Base-by-base conservation (phyloP, 2,797 vertebrate genomes). In the Nyctibius grandis region DNA sequence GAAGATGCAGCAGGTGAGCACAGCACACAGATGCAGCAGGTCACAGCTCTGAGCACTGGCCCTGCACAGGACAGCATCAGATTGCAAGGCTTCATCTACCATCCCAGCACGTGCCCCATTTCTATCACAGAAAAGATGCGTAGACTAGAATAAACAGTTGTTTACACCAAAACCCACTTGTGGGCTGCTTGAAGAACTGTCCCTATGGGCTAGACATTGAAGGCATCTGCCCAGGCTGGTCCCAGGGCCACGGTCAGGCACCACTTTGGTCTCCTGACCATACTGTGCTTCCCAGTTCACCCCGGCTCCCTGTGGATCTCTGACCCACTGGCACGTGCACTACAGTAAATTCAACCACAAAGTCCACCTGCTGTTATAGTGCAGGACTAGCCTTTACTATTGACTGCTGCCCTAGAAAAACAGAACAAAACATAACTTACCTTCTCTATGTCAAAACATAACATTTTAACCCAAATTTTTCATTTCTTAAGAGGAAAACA, bases 51-150 rank as follows among this genome's bases (percentile, higher is more conserved):
- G 38, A 87, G 48, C 13, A 8, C 45, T 6, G 9, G 44, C 63
- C 38, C 33, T 4, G 34, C 34, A 68, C 9, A 54, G 25, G 48
- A 78, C 31, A 9, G 36, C 33, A 29, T 1, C 0, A 0, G 26
- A 29, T 7, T 47, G 26, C 5, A 2, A 67, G 50, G 20, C 14
- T 2, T 68, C 77, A 42, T 68, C 81, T 64, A 29, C n/a, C 36
- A 61, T 5, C 47, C 60, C 73, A 72, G 23, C 9, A 68, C 0
- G 0, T 6, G 50, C 45, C 22, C 11, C 14, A 13, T 17, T 84
- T 51, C n/a, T 73, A 22, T 12, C 34, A 78, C 4, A 87, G 47
- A 61, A 77, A 57, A 51, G 16, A 61, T 3, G 7, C 22, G 17
- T 2, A 75, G 18, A 78, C 13, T 11, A 15, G 33, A 95, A 68